Base-by-base conservation (phyloP, 2,113 vertebrate genomes). In the Phrynosoma blainvillii region DNA sequence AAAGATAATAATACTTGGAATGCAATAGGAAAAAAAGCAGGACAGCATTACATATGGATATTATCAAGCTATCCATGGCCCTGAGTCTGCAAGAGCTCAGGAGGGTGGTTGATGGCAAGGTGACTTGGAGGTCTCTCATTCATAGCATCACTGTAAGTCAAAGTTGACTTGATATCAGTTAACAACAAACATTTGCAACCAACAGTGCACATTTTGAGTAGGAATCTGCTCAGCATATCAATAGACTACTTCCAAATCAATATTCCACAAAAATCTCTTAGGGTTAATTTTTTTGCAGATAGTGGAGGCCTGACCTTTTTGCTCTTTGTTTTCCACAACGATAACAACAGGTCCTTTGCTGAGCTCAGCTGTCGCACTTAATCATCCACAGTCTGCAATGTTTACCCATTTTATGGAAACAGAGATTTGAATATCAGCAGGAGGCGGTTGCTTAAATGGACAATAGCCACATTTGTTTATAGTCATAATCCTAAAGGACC, bases 361-460 rank as follows among this genome's bases (percentile, higher is more conserved):
- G 54, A n/a, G 36, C 56, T 77, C 84, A 78, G 75, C 84, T 86
- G 84, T 78, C n/a, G 40, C 59, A 54, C 12, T 52, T 79, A 79
- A 68, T 68, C 65, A 36, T n/a, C 65, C 20, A 27, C 30, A 79
- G 42, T 36, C 42, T 68, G 62, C 62, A 70, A 54, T 68, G 65
- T 79, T 27, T 47, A 79, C 65, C 42, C 9, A 40, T 79, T 86
- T 79, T 86, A 70, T 79, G 54, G 76, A n/a, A 79, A 52, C 47
- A 36, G n/a, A 86, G 42, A 54, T 79, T 47, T 79, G 40, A 70
- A 79, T 78, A 86, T 27, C 36, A 42, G 47, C 13, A 54, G n/a
- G 20, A 54, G 84, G 32, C n/a, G 13, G 3, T 54, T 47, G 76
- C 6, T 79, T 20, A 79, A 32, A 52, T 25, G 21, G 40, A 25